Evolutionary conservation across 2,113 vertebrate species (phyloP).

Genomic region (Cyphomyrus plagiostoma): DNA sequence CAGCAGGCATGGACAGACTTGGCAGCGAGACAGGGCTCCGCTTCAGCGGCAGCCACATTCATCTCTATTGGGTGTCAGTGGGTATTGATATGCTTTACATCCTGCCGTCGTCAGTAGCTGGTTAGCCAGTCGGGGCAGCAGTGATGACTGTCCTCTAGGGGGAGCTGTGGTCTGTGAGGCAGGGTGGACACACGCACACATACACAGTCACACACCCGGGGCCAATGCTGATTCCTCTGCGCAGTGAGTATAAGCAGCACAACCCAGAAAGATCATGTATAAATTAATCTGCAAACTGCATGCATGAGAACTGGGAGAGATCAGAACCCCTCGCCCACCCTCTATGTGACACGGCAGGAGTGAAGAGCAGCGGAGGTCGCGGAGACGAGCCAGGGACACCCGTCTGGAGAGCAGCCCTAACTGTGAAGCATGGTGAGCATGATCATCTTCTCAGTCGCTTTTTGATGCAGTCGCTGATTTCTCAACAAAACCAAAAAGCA

Average conservation of each 20-base stretch:
- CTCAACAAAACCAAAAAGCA: not conserved
- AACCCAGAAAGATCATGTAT: not conserved
- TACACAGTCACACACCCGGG: not conserved
- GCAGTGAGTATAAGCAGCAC: not conserved
- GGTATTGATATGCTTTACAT: not conserved
- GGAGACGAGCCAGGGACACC: not conserved
- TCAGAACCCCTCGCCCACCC: not conserved
- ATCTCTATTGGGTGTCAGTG: not conserved
- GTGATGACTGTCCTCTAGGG: not conserved
- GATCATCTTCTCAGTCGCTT: not conserved
- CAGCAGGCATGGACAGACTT: not conserved
- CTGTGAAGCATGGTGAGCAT: conserved; percentile 23
- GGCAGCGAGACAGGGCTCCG: not conserved
- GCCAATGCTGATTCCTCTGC: not conserved
- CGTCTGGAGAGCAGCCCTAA: conserved; percentile 10
- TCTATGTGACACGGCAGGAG: not conserved
- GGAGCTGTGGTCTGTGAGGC: not conserved
- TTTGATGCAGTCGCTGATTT: not conserved
- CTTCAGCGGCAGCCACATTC: not conserved
- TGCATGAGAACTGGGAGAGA: not conserved
- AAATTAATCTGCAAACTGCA: not conserved
- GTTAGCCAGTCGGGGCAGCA: not conserved
- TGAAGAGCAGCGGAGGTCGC: not conserved
- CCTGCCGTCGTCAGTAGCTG: not conserved
- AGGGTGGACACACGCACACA: not conserved